phyloP scores from a whole-genome alignment of 2,888 invertebrate genomes.

The Mellilla xanthometata region DNA sequence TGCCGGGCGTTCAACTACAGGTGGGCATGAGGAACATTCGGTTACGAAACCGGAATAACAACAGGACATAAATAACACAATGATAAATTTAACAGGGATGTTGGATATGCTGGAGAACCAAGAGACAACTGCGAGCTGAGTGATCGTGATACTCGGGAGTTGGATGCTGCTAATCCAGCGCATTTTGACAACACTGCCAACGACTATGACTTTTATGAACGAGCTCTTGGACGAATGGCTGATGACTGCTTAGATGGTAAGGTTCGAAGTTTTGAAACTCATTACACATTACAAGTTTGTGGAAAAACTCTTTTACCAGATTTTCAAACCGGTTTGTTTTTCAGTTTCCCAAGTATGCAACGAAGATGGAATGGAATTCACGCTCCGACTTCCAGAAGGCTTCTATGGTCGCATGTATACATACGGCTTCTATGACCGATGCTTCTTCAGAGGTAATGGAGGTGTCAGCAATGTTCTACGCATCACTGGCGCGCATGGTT shows the following conservation, averaged over 20 bases:
- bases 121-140: conserved; percentile 95
- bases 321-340: conserved; percentile 28
- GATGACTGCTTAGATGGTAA: conserved; percentile 94
- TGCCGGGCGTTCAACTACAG: conserved; percentile 95
- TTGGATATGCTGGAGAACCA: conserved; percentile 83
- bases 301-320: too few relatives aligned
- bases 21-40: conserved; percentile 55
- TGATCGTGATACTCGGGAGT: conserved; percentile 91
- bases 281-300: too few relatives aligned
- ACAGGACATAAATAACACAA: conserved; percentile 11
- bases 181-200: conserved; percentile 92
- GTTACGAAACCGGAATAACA: conserved; percentile 22
- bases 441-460: conserved; percentile 95
- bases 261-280: too few relatives aligned
- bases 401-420: conserved; percentile 96
- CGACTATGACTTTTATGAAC: conserved; percentile 92
- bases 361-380: conserved; percentile 97
- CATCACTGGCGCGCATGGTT: conserved; percentile 95
- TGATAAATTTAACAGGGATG: conserved; percentile 64
- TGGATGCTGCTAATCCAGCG: conserved; percentile 92
- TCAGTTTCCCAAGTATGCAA: conserved; percentile 95
- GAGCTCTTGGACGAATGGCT: conserved; percentile 87
- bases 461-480: conserved; percentile 91
- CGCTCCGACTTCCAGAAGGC: conserved; percentile 92
- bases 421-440: conserved; percentile 94